Percentiles rank a stretch among this genome's conserved stretches.
Evolutionary conservation across 1,140 invertebrate species (phyloP).

Genomic region (Apolygus lucorum): DNA sequence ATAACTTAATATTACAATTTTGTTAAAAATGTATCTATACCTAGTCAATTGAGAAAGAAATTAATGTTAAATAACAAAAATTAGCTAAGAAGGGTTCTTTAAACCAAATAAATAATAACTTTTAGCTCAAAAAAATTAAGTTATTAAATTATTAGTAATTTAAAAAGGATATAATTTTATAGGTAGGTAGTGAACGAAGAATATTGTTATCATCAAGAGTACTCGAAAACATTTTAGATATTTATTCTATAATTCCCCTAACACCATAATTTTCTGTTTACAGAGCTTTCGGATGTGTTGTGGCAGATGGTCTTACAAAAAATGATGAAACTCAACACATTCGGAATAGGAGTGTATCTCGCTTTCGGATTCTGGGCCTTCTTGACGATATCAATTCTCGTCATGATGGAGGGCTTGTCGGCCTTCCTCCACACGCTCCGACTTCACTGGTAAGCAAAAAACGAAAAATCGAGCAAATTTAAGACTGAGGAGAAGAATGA

Average conservation of each 20-base stretch:
- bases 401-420: constrained; percentile 97
- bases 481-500: constrained; percentile 30
- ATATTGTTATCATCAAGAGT: no score
- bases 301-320: constrained; percentile 57
- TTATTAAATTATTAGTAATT: no score
- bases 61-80: no score
- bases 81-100: no score
- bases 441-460: constrained; percentile 77
- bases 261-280: no score
- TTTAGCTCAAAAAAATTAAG: no score
- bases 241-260: neutral
- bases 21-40: no score
- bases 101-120: no score
- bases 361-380: constrained; percentile 67
- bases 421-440: constrained; percentile 96
- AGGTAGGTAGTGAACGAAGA: no score
- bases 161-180: no score
- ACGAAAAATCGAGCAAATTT: neutral
- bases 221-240: neutral
- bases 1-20: no score
- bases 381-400: constrained; percentile 83
- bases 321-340: constrained; percentile 44
- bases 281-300: constrained; percentile 62
- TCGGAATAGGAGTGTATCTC: constrained; percentile 46
- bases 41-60: no score